Percentiles rank a stretch among this genome's conserved stretches.
phyloP scores from a whole-genome alignment of 1,140 invertebrate species.

The Teleopsis dalmanni region DNA sequence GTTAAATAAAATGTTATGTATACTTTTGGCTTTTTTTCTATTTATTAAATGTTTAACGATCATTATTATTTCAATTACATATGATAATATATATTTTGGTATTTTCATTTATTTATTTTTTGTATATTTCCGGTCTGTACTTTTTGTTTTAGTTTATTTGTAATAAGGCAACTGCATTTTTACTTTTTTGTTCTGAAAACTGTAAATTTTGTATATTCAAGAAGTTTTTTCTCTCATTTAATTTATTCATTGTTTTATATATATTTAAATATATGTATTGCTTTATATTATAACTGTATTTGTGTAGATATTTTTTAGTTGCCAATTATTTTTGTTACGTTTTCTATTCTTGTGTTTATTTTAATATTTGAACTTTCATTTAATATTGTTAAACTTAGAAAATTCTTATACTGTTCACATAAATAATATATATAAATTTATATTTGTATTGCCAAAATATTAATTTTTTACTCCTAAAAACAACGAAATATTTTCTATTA shows the following conservation, averaged over 20 bases:
- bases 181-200: constrained; percentile 15
- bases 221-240: background rate
- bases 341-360: no score
- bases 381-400: no score
- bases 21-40: constrained; percentile 12
- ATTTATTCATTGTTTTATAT: no score
- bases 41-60: constrained; percentile 20
- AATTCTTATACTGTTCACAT: constrained; percentile 4
- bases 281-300: background rate
- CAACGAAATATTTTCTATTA: constrained; percentile 24
- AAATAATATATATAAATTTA: constrained; percentile 2
- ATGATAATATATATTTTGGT: background rate
- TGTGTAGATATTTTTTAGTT: constrained; percentile 2
- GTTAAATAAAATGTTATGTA: no score
- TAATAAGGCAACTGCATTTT: constrained; percentile 40
- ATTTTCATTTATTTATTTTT: constrained; percentile 20
- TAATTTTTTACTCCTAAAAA: constrained; percentile 41
- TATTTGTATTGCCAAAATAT: constrained; percentile 13
- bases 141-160: constrained; percentile 6
- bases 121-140: constrained; percentile 5
- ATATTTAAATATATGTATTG: no score
- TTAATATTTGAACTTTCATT: no score
- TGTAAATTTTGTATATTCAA: constrained; percentile 4
- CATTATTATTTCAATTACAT: background rate
- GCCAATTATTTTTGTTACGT: constrained; percentile 1